Conservation (phyloP, 1,140 invertebrate species). For the Drosophila rufa region DNA sequence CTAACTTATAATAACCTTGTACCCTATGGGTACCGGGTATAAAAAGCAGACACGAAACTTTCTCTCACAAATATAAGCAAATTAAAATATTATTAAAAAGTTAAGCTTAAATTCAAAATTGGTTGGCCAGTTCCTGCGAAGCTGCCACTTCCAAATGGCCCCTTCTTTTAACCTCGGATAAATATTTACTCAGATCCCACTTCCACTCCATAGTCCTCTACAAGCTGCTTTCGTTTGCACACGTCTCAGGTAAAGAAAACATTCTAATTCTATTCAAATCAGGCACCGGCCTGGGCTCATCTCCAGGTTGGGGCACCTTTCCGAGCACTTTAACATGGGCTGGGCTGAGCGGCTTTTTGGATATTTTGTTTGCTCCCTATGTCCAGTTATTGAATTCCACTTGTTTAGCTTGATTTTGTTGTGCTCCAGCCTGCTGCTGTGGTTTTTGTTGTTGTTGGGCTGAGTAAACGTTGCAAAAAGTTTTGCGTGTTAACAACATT, state of each 20-base stretch:
- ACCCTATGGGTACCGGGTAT: no score
- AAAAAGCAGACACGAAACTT: no score
- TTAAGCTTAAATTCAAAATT: slow-evolving; percentile 5
- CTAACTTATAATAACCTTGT: no score
- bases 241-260: slow-evolving; percentile 51
- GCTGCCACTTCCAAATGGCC: slow-evolving; percentile 45
- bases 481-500: slow-evolving; percentile 83
- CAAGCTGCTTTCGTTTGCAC: slow-evolving; percentile 21
- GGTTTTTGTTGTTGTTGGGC: slow-evolving; percentile 48
- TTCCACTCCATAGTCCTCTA: not conserved
- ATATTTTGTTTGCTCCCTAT: slow-evolving; percentile 74
- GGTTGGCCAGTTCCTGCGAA: slow-evolving; percentile 23
- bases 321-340: slow-evolving; percentile 77
- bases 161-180: slow-evolving; percentile 61
- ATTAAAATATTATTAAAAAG: no score
- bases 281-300: slow-evolving; percentile 30
- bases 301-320: slow-evolving; percentile 43
- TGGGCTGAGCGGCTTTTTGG: slow-evolving; percentile 65
- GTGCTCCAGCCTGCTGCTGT: slow-evolving; percentile 11
- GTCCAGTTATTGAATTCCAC: slow-evolving; percentile 82
- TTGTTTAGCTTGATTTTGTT: slow-evolving; percentile 77
- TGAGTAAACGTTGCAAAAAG: slow-evolving; percentile 81
- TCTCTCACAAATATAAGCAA: no score
- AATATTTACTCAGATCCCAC: slow-evolving; percentile 65
- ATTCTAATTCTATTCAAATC: slow-evolving; percentile 73